phyloP scores from a whole-genome alignment of 2,888 invertebrate species.

The Eudasyphora cyanicolor region DNA sequence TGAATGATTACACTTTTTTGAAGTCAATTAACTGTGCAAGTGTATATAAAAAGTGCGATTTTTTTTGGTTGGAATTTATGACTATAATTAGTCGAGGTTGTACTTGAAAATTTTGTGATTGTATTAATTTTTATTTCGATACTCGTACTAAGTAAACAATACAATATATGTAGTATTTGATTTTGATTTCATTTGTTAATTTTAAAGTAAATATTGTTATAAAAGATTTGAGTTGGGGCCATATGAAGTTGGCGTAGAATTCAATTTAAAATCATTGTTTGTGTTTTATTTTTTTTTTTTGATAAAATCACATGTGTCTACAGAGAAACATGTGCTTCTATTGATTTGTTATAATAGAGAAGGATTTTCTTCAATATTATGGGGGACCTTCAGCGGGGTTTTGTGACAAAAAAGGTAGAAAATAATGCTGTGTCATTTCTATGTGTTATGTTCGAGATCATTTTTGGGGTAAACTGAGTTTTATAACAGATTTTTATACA shows the following conservation, averaged over 20 bases:
- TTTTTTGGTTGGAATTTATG: constrained; percentile 44
- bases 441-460: too few species aligned
- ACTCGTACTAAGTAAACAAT: not conserved
- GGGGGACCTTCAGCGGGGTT: too few species aligned
- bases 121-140: not conserved
- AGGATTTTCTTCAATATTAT: too few species aligned
- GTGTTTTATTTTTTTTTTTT: not conserved
- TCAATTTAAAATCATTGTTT: not conserved
- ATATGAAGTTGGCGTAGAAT: constrained; percentile 1
- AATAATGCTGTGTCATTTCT: too few species aligned
- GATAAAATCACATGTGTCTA: not conserved
- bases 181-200: not conserved
- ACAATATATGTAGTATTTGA: not conserved
- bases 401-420: too few species aligned
- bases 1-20: not conserved
- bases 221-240: not conserved
- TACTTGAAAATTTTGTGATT: constrained; percentile 51
- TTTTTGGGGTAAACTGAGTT: too few species aligned
- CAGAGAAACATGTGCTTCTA: not conserved
- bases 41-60: too few species aligned
- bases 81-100: constrained; percentile 57
- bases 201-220: constrained; percentile 6
- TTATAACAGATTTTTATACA: too few species aligned
- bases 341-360: too few species aligned
- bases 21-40: not conserved